Base-by-base conservation (phyloP, 2,797 vertebrate species). In the Bovichtus diacanthus region DNA sequence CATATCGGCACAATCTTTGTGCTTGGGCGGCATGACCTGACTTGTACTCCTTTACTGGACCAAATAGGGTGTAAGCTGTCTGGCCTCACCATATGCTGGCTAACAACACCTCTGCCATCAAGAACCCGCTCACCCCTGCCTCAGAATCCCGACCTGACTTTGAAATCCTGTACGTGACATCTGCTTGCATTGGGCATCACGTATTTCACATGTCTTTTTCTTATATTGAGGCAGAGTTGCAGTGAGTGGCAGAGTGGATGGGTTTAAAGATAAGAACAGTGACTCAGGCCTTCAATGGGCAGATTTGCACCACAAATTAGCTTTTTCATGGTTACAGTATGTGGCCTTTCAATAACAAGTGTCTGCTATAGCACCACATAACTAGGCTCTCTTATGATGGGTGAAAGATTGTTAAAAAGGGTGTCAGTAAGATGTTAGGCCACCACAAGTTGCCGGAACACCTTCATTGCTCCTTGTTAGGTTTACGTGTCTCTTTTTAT, bases 11-110 rank as follows among this genome's bases (percentile, higher is more conserved):
- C 84, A 92, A 88, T 90, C 90, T 90, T 87, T 84, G 74, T 73
- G 82, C 82, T 81, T 72, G 74, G 75, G 81, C 78, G 76, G 75
- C 62, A 66, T 91, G 93, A 93, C 94, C 94, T 92, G 87, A 93
- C 87, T 89, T 86, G 92, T 83, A 92, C 94, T 84, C 83, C 76
- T 66, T 77, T 74, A 63, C 62, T 77, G 53, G 83, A 84, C 87
- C 85, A 90, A 87, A 89, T 71, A 80, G 84, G 84, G 74, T 78
- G 82, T 95, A 93, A 95, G 92, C 93, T 91, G 94, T 95, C 93
- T 95, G 93, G 90, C 84, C 83, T 70, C 69, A 72, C 93, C 93
- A 95, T 94, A 95, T 95, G 95, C 75, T 78, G 61, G 43, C 59
- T 68, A 70, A 87, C 75, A 80, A 46, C 81, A 75, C 72, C 68